phyloP scores from a whole-genome alignment of 2,797 vertebrate species.

The Margarornis squamiger region DNA sequence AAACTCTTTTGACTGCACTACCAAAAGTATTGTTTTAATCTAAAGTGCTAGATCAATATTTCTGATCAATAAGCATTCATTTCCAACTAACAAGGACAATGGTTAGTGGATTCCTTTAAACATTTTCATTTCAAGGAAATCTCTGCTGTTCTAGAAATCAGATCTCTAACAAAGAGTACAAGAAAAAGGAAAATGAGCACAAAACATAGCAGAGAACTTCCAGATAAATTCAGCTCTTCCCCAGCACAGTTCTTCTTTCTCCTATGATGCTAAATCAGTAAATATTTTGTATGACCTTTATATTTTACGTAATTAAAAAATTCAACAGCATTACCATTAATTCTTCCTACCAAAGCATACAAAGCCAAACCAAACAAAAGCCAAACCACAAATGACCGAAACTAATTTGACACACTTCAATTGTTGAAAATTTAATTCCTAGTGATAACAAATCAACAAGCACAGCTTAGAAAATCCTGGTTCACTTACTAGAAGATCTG shows the following conservation, averaged over 20 bases:
- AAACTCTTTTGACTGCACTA: conserved; percentile 78
- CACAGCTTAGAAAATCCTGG: neutral
- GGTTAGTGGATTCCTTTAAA: conserved; percentile 77
- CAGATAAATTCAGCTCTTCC: neutral
- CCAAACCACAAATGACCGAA: conserved; percentile 7
- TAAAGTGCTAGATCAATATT: conserved; percentile 78
- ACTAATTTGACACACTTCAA: neutral
- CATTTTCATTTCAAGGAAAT: conserved; percentile 71
- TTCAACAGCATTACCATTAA: neutral
- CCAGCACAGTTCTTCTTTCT: neutral
- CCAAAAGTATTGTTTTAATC: conserved; percentile 82
- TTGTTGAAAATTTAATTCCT: neutral
- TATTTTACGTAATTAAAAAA: neutral
- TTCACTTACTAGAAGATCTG: neutral
- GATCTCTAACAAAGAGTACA: conserved; percentile 57
- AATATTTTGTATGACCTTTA: neutral
- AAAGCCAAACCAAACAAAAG: neutral
- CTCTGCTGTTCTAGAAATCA: conserved; percentile 61
- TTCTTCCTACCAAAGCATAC: neutral
- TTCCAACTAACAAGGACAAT: conserved; percentile 77
- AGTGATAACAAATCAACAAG: neutral
- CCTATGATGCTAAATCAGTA: neutral
- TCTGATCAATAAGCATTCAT: conserved; percentile 82
- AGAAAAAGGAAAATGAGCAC: conserved; percentile 36
- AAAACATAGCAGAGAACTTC: conserved; percentile 13